Percentiles rank a stretch among this genome's conserved stretches.
These are phyloP conservation scores for Amphiura filiformis DNA, from an alignment of 35 echinoderm and acorn worm genomes.

Conservation along the genomic window DNA sequence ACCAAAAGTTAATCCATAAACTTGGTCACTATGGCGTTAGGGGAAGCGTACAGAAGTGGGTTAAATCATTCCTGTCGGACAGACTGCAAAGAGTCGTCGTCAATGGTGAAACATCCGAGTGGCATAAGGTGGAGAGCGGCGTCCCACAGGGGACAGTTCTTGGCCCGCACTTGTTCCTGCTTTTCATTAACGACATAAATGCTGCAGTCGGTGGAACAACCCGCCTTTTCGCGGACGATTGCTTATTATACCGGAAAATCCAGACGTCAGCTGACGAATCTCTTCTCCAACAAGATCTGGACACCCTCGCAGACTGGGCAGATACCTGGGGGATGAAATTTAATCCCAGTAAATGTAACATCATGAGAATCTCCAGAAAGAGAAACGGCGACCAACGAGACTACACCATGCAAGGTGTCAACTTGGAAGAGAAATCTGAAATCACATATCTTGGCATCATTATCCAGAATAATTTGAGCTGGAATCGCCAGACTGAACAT, in stretches of 20 bases:
- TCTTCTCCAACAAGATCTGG: slow-evolving; percentile 25
- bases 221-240: slow-evolving; percentile 35
- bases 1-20: slow-evolving; percentile 40
- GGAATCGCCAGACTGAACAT: slow-evolving; percentile 7
- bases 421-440: slow-evolving; percentile 19
- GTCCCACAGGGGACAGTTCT: slow-evolving; percentile 33
- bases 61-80: slow-evolving; percentile 29
- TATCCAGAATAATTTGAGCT: slow-evolving; percentile 34
- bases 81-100: slow-evolving; percentile 29
- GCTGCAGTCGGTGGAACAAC: slow-evolving; percentile 1
- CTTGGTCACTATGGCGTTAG: slow-evolving; percentile 30
- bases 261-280: background rate
- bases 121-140: slow-evolving; percentile 5
- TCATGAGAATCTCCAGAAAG: slow-evolving; percentile 47
- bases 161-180: slow-evolving; percentile 11
- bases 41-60: slow-evolving; percentile 31
- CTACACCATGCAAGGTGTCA: slow-evolving; percentile 27
- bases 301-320: slow-evolving; percentile 17
- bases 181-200: slow-evolving; percentile 35
- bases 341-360: slow-evolving; percentile 34
- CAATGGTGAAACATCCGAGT: slow-evolving; percentile 11
- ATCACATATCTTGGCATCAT: slow-evolving; percentile 39
- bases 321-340: slow-evolving; percentile 36
- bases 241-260: slow-evolving; percentile 18
- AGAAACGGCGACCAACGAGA: background rate